phyloP scores from a whole-genome alignment of 2,797 vertebrate genomes.

The Rhinichthys osculus region DNA sequence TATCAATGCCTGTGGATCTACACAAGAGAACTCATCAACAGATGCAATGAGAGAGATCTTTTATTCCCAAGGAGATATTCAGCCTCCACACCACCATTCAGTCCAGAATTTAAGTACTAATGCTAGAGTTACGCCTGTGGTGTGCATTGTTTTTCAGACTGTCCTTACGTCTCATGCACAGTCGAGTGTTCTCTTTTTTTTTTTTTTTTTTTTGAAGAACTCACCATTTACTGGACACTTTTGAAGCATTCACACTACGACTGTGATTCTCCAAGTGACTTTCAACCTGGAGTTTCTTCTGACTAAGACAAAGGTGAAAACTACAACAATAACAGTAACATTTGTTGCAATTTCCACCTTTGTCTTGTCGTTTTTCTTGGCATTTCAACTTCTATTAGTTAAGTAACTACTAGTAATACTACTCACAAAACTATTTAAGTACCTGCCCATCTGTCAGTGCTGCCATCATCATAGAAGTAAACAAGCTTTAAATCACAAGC shows the following conservation, averaged over 20 bases:
- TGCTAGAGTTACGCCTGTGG: neutral
- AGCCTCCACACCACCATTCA: constrained; percentile 24
- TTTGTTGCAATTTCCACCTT: neutral
- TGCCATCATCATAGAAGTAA: too few relatives aligned
- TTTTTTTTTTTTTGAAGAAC: neutral
- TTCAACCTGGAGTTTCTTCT: neutral
- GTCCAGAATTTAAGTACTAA: constrained; percentile 1
- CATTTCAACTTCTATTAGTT: neutral
- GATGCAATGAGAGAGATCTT: neutral
- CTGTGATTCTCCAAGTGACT: neutral
- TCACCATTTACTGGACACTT: neutral
- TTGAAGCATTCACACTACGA: too few relatives aligned
- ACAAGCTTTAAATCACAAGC: neutral
- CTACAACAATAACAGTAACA: too few relatives aligned
- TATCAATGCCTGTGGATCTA: constrained; percentile 35
- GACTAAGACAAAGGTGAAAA: neutral
- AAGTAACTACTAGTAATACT: neutral
- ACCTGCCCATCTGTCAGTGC: too few relatives aligned
- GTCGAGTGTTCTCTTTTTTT: neutral
- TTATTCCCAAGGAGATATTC: constrained; percentile 29
- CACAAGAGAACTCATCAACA: constrained; percentile 22
- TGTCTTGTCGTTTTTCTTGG: neutral
- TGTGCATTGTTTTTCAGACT: neutral
- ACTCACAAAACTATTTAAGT: neutral
- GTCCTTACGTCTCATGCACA: neutral